phyloP scores from a whole-genome alignment of 2,797 vertebrate species.

The Uromys caudimaculatus region DNA sequence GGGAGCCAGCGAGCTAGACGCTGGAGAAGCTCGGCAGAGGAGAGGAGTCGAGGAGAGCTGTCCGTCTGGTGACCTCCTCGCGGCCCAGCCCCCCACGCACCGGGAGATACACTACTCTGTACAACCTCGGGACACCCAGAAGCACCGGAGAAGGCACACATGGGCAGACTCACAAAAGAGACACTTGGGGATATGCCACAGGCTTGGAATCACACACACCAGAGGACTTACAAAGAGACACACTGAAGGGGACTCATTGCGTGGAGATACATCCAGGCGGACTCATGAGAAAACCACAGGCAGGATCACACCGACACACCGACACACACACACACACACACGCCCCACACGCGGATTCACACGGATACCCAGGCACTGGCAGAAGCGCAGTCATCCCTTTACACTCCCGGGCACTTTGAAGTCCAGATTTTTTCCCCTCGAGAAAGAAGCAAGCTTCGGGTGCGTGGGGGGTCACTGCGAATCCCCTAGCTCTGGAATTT shows the following conservation, averaged over 20 bases:
- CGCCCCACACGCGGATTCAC: slow-evolving; percentile 39
- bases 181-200: slow-evolving; percentile 54
- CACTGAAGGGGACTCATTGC: slow-evolving; percentile 51
- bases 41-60: slow-evolving; percentile 74
- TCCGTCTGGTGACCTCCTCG: slow-evolving; percentile 83
- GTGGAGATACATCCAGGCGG: slow-evolving; percentile 47
- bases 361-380: slow-evolving; percentile 45
- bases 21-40: slow-evolving; percentile 63
- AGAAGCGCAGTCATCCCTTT: slow-evolving; percentile 57
- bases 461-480: slow-evolving; percentile 51
- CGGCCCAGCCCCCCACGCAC: slow-evolving; percentile 79
- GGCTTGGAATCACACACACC: slow-evolving; percentile 62
- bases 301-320: slow-evolving; percentile 2
- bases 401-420: slow-evolving; percentile 67
- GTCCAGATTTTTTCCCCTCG: slow-evolving; percentile 37
- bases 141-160: slow-evolving; percentile 54
- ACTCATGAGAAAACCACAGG: slow-evolving; percentile 66
- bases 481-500: slow-evolving; percentile 70
- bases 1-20: slow-evolving; percentile 45
- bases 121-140: slow-evolving; percentile 63
- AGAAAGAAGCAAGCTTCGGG: slow-evolving; percentile 57
- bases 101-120: slow-evolving; percentile 66
- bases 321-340: slow-evolving; percentile 33
- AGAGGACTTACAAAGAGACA: slow-evolving; percentile 75
- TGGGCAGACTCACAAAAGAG: slow-evolving; percentile 70